These are phyloP conservation scores for Alosa alosa DNA, from an alignment of 2,113 vertebrate genomes.

Conservation along the genomic window DNA sequence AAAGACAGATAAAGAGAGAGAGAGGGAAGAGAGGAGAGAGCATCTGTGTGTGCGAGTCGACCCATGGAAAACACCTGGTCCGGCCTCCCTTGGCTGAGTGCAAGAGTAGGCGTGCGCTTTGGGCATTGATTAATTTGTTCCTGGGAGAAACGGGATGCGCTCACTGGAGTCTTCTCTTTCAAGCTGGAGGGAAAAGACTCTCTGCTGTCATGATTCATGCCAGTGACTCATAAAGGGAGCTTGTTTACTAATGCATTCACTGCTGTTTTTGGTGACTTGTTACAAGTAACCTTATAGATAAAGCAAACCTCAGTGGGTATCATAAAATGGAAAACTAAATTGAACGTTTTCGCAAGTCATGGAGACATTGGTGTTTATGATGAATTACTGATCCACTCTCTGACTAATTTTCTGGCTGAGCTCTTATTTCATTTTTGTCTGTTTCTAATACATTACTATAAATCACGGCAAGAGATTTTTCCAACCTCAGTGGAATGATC, in stretches of 20 bases:
- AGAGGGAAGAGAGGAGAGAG: background rate
- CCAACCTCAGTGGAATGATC: background rate
- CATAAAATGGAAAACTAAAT: background rate
- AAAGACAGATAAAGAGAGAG: background rate
- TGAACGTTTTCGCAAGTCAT: background rate
- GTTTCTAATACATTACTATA: conserved; percentile 1
- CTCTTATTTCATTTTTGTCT: background rate
- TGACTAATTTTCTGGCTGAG: background rate
- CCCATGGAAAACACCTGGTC: conserved; percentile 10
- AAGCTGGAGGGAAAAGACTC: conserved; percentile 3
- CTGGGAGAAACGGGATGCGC: conserved; percentile 7
- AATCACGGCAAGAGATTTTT: conserved; percentile 3
- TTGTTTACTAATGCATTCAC: background rate
- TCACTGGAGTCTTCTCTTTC: conserved; percentile 3
- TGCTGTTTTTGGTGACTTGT: background rate
- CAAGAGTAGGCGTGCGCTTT: background rate
- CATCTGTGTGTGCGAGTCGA: background rate
- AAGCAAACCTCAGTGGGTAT: background rate
- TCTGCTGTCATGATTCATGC: background rate
- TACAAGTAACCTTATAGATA: background rate
- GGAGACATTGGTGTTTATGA: background rate
- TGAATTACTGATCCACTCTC: background rate
- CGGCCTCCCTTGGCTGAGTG: background rate
- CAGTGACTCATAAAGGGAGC: background rate
- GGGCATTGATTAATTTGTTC: conserved; percentile 25